Conservation (phyloP, 2,797 vertebrate species). For the Crocodylus rhombifer region DNA sequence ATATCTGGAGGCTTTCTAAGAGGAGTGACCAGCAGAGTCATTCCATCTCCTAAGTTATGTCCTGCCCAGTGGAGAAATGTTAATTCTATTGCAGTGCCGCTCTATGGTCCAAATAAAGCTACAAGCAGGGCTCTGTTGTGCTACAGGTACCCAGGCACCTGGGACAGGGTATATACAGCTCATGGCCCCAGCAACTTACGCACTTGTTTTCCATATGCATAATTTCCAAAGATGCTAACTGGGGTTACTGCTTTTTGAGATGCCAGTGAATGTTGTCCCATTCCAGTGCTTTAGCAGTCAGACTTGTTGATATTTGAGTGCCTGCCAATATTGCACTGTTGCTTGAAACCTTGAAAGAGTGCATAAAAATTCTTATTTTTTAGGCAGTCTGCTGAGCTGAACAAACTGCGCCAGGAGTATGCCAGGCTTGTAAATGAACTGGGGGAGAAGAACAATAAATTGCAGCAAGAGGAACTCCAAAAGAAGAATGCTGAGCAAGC, state of each 20-base stretch:
- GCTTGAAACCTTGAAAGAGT: neutral
- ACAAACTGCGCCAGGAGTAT: slow-evolving; percentile 93
- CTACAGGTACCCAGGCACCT: neutral
- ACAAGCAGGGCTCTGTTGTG: neutral
- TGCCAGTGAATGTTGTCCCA: no score
- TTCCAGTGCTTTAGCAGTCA: no score
- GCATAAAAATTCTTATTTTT: slow-evolving; percentile 37
- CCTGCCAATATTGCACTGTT: neutral
- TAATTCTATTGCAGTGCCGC: neutral
- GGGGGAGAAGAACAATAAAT: slow-evolving; percentile 90
- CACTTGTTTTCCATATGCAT: neutral
- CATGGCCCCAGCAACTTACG: accelerated
- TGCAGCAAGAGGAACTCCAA: slow-evolving; percentile 96
- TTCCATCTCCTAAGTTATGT: neutral
- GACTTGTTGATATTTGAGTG: neutral
- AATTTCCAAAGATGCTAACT: neutral
- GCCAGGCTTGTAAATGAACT: slow-evolving; percentile 92
- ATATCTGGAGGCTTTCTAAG: neutral
- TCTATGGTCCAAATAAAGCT: accelerated
- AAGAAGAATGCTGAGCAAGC: slow-evolving; percentile 96
- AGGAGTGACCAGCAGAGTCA: neutral
- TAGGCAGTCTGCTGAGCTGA: slow-evolving; percentile 96
- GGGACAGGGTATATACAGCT: neutral
- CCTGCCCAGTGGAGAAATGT: neutral
- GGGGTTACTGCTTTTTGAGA: no score